phyloP scores from a whole-genome alignment of 1,140 invertebrate species.

The Camponotus pennsylvanicus region DNA sequence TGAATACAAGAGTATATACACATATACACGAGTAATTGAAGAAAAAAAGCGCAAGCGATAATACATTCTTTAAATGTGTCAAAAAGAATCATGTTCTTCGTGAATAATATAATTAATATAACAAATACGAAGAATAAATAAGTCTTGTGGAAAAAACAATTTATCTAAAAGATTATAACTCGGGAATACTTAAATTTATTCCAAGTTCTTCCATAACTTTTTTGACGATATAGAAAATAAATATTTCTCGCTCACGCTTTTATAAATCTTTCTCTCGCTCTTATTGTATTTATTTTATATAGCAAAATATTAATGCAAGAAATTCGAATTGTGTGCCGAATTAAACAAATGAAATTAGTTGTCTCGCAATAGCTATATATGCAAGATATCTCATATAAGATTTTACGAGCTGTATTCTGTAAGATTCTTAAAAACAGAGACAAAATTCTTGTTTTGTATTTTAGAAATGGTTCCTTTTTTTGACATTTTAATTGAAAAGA shows the following conservation, averaged over 20 bases:
- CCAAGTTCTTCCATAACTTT: not conserved
- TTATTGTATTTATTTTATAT: not conserved
- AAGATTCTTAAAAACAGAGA: not conserved
- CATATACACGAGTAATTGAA: not conserved
- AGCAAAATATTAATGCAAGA: not conserved
- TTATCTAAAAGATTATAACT: not conserved
- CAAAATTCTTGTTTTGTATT: not conserved
- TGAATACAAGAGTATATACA: not conserved
- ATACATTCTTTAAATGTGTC: not conserved
- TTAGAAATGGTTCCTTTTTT: not conserved
- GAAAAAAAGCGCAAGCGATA: not conserved
- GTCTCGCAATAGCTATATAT: not conserved
- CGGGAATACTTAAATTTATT: not conserved
- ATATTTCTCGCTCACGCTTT: not conserved
- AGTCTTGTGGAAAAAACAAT: not conserved
- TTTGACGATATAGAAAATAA: not conserved
- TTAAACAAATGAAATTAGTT: slow-evolving; percentile 10
- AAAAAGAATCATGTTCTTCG: not conserved
- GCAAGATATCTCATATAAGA: no score
- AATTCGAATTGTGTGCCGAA: not conserved
- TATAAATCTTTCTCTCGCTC: not conserved
- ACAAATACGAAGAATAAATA: not conserved
- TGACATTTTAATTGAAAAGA: not conserved
- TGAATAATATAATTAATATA: slow-evolving; percentile 13
- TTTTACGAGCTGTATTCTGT: not conserved